A percentile compares a stretch with the other conserved stretches of the same genome.
Conservation (phyloP, 2,888 invertebrate species). For the Myopa tessellatipennis region DNA sequence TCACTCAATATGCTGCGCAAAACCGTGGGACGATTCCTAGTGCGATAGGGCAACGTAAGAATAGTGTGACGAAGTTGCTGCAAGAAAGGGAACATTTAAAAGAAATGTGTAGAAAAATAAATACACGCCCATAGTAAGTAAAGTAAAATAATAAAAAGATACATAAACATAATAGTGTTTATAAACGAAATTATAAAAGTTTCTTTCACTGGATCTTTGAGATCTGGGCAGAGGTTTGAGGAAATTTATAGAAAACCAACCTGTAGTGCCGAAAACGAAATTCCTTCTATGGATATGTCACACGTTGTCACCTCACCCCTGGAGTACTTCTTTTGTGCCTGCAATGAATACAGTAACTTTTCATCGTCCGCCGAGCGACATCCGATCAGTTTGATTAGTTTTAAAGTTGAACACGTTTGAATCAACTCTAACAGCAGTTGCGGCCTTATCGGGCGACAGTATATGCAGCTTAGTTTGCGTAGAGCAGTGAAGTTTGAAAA, state of each 20-base stretch:
- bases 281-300: slow-evolving; percentile 38
- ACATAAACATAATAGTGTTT: background rate
- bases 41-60: slow-evolving; percentile 19
- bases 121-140: background rate
- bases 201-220: background rate
- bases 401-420: slow-evolving; percentile 8
- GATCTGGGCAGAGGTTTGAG: too few species aligned
- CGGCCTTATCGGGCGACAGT: slow-evolving; percentile 35
- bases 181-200: background rate
- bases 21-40: slow-evolving; percentile 19
- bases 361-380: slow-evolving; percentile 32
- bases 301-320: slow-evolving; percentile 1
- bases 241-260: background rate
- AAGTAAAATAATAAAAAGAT: too few species aligned
- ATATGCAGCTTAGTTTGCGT: slow-evolving; percentile 24
- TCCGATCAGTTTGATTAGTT: slow-evolving; percentile 32
- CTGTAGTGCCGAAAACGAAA: slow-evolving; percentile 24
- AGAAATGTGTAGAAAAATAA: background rate
- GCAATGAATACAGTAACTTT: slow-evolving; percentile 14
- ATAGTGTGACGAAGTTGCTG: slow-evolving; percentile 24
- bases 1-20: slow-evolving; percentile 35
- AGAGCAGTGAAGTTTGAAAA: slow-evolving; percentile 8
- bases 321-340: background rate
- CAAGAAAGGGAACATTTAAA: slow-evolving; percentile 5
- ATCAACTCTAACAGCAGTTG: slow-evolving; percentile 20